Evolutionary conservation across 2,113 vertebrate genomes (phyloP), one percentile per base, ranked within the genome.

Genomic region (Rousettus leschenaultii): DNA sequence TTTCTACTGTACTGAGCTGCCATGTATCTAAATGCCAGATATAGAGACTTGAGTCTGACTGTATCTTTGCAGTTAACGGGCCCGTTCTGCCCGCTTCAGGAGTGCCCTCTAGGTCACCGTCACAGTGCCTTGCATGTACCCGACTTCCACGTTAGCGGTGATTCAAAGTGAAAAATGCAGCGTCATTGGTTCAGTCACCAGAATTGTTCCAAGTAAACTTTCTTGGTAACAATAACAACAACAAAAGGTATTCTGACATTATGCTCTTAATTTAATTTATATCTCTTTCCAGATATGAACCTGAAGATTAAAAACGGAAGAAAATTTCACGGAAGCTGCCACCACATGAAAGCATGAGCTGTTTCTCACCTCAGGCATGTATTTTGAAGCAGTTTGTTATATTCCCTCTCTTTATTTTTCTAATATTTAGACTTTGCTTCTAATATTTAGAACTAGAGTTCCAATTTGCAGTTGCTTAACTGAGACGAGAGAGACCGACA

Each of bases 251-350:
- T 71, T 59, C 0, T 63, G 82, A 77, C 12, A 3, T 4, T 35
- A 9, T 74, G 13, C 19, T 77, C 84, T 85, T n/a, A 63, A 65
- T 89, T 74, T 95, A 12, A 82, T 89, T 84, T 94, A 11, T 33
- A 4, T 43, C 70, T 96, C 68, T 87, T 86, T 90, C 57, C 63
- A 99, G 99, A 28, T 99, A 99, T 0, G 98, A 99, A 86, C 87
- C 98, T 66, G 98, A 98, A 82, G 98, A 99, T 94, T 99, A 94
- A 98, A 91, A 53, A 30, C 75, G 9, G 65, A 57, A 57, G 48
- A 89, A 74, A 68, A 5, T 28, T 70, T 40, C 91, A 0, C 28
- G 35, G 84, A 98, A 93, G 33, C 97, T 95, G 94, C 97, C 94
- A 57, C 63, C 82, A 51, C 83, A 24, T n/a, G 80, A 95, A 95